A percentile compares a stretch with the other conserved stretches of the same genome.
Evolutionary conservation across 2,888 invertebrate genomes (phyloP).

Genomic region (Cephus pygmeus): DNA sequence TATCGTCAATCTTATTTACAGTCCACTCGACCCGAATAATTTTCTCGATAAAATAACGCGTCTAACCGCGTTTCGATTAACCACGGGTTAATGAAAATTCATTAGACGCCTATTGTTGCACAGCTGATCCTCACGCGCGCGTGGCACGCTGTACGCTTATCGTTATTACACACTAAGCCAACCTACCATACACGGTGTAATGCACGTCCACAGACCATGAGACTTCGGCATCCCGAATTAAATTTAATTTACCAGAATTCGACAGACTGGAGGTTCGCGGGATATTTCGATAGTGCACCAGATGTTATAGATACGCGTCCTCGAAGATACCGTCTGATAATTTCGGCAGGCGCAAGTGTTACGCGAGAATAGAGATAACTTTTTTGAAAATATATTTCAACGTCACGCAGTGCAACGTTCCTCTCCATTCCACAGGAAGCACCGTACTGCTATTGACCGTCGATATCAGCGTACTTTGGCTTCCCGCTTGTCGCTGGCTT

Average conservation of each 20-base stretch:
- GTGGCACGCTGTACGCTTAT: neutral
- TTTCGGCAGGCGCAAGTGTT: neutral
- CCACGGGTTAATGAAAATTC: neutral
- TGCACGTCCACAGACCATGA: conserved; percentile 25
- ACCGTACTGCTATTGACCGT: neutral
- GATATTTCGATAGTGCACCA: neutral
- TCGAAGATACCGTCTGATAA: neutral
- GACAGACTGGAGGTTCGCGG: neutral
- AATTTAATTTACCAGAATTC: neutral
- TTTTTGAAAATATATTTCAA: neutral
- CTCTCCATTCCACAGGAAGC: neutral
- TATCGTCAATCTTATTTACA: neutral
- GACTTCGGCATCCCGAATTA: conserved; percentile 8
- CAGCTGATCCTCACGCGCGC: neutral
- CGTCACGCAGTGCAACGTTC: neutral
- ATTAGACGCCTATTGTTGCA: neutral
- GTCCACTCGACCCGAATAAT: neutral
- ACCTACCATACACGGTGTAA: conserved; percentile 34
- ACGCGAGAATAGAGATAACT: neutral
- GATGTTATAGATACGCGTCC: neutral
- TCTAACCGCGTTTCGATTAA: neutral
- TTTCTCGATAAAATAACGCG: neutral
- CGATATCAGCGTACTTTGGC: neutral
- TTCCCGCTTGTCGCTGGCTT: neutral
- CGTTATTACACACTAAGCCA: neutral